Evolutionary conservation across 2,888 invertebrate species (phyloP), one percentile per base, ranked within the genome.

Genomic region (Chalcosyrphus nemorum): DNA sequence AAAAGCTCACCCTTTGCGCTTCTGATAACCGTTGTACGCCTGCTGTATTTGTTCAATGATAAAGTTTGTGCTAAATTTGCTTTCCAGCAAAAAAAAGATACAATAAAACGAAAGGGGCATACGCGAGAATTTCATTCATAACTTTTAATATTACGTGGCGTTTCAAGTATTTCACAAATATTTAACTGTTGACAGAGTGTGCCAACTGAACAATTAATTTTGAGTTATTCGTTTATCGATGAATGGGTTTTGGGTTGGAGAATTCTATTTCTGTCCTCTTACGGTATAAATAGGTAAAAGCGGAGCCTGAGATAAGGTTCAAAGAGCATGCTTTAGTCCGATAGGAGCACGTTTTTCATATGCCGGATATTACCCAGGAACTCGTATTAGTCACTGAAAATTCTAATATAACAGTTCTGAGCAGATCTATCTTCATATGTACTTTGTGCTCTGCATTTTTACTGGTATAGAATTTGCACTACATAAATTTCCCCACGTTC

Each of bases 41-140:
- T 32, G 35, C 45, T 68, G 68, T 68, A 45, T 68, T 56, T 68
- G 32, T 32, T 19, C 3, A 35, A 4, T 15, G 68, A 70, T 56
- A 68, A 56, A 21, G 38, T 29, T 21, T 1, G 5, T 5, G 38
- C 3, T 38, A 38, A 38, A 5, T 13, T 38, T 13, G 5, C 13
- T 38, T 38, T 5, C 3, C 0, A n/a, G 2, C 1, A 35, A n/a
- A 38, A 38, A 38, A 4, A 35, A 35, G 2, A n/a, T 4, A 4
- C 3, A 13, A n/a, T 5, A 38, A 13, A 13, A 38, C 13, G 13
- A 13, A 3, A 4, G 38, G 13, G 29, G 61, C 45, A 45, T 45
- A 29, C 17, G 43, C 13, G 2, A 38, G 6, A 5, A 2, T 13
- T 59, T 43, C 59, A 61, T 61, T 61, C 43, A 61, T 61, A 61